Evolutionary conservation across 2,113 vertebrate species (phyloP), one percentile per base, ranked within the genome.

Genomic region (Gracilinanus agilis): DNA sequence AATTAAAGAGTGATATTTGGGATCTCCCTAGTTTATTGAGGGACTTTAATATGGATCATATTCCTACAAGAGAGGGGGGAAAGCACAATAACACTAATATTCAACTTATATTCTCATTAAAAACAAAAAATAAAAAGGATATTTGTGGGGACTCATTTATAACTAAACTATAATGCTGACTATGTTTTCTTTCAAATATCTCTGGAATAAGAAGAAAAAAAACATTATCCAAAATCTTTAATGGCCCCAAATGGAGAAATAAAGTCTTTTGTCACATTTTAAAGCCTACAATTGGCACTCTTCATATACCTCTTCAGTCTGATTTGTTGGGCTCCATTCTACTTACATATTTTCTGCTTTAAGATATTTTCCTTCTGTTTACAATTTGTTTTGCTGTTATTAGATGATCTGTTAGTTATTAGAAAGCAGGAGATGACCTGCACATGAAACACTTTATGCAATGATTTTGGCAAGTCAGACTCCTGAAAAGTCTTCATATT

Each of bases 31-130:
- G 95, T 97, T 98, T 98, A 98, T 97, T 98, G 95, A 61, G 97
- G 94, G 97, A 94, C 96, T 98, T 98, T 99, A 99, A 99, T 99
- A 97, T 96, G 97, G 97, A 99, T 98, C 98, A 99, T 97, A 98
- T 99, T 99, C 99, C 96, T 97, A 97, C 97, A n/a, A 96, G 93
- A 96, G 96, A 97, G 92, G 88, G 58, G 58, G 97, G 98, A 98
- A n/a, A n/a, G n/a, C n/a, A n/a, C 98, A 98, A 98, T 98, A 98
- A 98, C 97, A 97, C 98, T 98, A 91, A 97, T 98, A 98, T 98
- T 98, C 98, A 98, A 98, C 98, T 98, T 98, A 98, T 98, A 98
- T 99, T 98, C 98, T 98, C 97, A 98, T 97, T 98, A 98, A 98
- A 98, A 98, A 98, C 99, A 98, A 98, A n/a, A n/a, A n/a, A n/a